Evolutionary conservation across 2,888 invertebrate species (phyloP), one percentile per base, ranked within the genome.

Genomic region (Phortica magna): DNA sequence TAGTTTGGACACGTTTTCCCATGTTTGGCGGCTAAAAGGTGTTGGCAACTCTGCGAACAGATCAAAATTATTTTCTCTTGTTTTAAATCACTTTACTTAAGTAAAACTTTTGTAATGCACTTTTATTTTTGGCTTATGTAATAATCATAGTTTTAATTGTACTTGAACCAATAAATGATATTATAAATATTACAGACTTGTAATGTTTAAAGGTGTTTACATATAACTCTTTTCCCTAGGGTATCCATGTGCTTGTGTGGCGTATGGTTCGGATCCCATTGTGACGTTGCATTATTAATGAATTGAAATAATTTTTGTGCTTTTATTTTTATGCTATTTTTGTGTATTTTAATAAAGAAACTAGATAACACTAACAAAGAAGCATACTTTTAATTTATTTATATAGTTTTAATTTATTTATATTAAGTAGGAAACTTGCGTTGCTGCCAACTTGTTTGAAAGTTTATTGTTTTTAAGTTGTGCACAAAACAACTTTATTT

Each of bases 181-280:
- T 41, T 67, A 14, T 59, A 2, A 59, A 59, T 19, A 53, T 14
- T 53, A 53, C n/a, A 53, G 10, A 53, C 10, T 55, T n/a, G 17
- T 55, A 55, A 17, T 55, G 14, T 4, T 55, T 55, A 61, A 61
- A 22, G 19, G 59, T 59, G 14, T 59, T 17, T 55, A 7, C 17
- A 3, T 61, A 61, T 70, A 48, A 67, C 12, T 68, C 73, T 59
- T 64, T 64, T 17, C 65, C 14, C 55, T 68, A 91, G 91, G 89
- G 81, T 91, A 90, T 82, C 91, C 90, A 48, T 91, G 91, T 86
- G 88, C 90, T 83, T 91, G 91, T 80, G 89, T 91, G 88, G 90
- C 88, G 78, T 91, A 90, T 82, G 83, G 88, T 73, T 89, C 91
- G 83, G 91, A 91, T 84, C 89, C 91, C 59, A 81, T 83, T 81